Evolutionary conservation across 2,797 vertebrate species (phyloP).

Genomic region (Phoxinus dragarum): DNA sequence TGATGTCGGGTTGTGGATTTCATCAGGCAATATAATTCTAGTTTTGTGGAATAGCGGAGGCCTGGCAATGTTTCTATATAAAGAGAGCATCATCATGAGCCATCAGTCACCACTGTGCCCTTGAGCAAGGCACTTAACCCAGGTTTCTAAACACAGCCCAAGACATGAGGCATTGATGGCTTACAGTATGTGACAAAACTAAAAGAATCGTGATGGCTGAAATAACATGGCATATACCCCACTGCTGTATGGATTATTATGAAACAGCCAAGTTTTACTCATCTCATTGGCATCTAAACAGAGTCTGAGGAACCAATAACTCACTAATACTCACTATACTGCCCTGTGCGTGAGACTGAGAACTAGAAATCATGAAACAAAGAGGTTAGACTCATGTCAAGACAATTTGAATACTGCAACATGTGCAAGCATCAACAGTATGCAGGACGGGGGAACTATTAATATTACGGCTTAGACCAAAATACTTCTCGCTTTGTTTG

Average conservation of each 20-base stretch:
- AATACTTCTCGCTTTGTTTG: neutral
- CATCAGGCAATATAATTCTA: neutral
- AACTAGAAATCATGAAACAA: conserved; percentile 6
- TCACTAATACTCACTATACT: neutral
- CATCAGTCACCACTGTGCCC: neutral
- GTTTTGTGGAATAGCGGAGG: neutral
- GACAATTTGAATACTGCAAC: neutral
- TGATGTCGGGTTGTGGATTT: neutral
- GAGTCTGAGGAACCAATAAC: neutral
- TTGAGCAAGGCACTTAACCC: neutral
- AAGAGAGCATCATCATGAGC: conserved; percentile 3
- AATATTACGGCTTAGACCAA: neutral
- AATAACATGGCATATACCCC: neutral
- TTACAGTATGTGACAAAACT: neutral
- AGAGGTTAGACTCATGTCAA: neutral
- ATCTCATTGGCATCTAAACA: neutral
- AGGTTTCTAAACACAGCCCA: neutral
- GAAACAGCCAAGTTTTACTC: conserved; percentile 1
- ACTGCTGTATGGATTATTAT: neutral
- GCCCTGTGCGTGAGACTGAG: neutral
- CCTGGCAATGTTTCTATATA: neutral
- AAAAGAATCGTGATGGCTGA: neutral
- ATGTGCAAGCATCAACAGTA: neutral
- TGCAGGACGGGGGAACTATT: neutral
- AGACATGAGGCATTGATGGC: neutral